Evolutionary conservation across 2,113 vertebrate genomes (phyloP).

Genomic region (Struthidea cinerea): DNA sequence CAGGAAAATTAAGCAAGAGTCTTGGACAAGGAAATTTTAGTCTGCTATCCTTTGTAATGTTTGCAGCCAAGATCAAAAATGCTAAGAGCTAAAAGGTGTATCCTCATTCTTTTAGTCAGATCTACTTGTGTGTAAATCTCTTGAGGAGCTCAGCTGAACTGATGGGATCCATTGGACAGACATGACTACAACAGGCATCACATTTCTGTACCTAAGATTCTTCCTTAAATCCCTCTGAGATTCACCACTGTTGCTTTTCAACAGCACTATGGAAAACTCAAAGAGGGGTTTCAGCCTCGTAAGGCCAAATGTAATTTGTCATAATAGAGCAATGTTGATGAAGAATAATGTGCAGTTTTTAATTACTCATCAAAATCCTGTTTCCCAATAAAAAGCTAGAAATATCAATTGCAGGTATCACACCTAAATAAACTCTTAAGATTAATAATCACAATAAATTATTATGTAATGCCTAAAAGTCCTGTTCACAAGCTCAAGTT

Average conservation of each 20-base stretch:
- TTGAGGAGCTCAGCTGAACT: neutral
- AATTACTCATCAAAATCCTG: neutral
- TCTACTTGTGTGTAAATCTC: neutral
- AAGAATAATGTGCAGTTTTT: neutral
- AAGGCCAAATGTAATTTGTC: neutral
- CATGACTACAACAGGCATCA: neutral
- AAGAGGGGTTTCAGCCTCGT: neutral
- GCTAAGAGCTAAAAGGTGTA: neutral
- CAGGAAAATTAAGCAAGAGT: neutral
- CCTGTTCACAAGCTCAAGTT: neutral
- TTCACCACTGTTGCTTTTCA: neutral
- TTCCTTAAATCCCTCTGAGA: neutral
- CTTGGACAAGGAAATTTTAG: neutral
- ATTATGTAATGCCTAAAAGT: neutral
- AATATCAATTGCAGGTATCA: neutral
- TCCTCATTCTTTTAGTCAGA: neutral
- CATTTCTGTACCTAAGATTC: neutral
- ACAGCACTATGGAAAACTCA: neutral
- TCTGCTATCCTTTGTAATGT: neutral
- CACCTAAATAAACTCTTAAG: neutral
- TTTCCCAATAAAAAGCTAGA: neutral
- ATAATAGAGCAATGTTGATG: neutral
- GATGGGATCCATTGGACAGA: neutral
- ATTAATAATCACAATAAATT: neutral
- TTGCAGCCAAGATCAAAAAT: neutral